Conservation (phyloP, 2,113 vertebrate species). For the Pholis gunnellus region DNA sequence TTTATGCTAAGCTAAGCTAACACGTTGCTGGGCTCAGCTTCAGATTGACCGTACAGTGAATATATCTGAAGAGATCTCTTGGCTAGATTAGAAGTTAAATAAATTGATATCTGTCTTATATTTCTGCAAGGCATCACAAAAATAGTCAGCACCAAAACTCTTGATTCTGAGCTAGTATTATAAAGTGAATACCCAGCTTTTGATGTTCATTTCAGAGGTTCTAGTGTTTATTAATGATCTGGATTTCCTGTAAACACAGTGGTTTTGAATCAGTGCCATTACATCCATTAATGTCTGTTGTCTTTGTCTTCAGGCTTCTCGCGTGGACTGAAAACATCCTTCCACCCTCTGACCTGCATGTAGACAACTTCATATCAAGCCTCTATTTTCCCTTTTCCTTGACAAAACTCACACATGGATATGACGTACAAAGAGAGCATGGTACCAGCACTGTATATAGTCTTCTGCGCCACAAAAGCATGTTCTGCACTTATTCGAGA, state of each 20-base stretch:
- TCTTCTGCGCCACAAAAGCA: slow-evolving; percentile 62
- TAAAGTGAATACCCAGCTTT: neutral
- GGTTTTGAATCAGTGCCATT: neutral
- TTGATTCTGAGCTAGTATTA: neutral
- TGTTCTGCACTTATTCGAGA: slow-evolving; percentile 66
- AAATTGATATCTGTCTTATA: too few relatives aligned
- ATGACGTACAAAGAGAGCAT: slow-evolving; percentile 59
- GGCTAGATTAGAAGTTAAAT: neutral
- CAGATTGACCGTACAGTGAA: neutral
- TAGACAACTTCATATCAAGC: slow-evolving; percentile 47
- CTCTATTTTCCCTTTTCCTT: slow-evolving; percentile 31
- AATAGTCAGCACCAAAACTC: neutral
- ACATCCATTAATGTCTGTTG: neutral
- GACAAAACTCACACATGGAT: slow-evolving; percentile 29
- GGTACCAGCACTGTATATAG: slow-evolving; percentile 79
- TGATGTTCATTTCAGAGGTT: neutral
- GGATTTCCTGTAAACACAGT: neutral
- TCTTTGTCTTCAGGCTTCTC: slow-evolving; percentile 51
- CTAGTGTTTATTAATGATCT: neutral
- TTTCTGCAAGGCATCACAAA: neutral
- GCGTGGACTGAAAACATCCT: slow-evolving; percentile 38
- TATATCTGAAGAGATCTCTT: neutral
- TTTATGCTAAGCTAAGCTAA: neutral
- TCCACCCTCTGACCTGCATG: slow-evolving; percentile 70
- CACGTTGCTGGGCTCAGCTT: neutral